A percentile compares a stretch with the other conserved stretches of the same genome.
Evolutionary conservation across 2,888 invertebrate species (phyloP).

Genomic region (Coremacera marginata): DNA sequence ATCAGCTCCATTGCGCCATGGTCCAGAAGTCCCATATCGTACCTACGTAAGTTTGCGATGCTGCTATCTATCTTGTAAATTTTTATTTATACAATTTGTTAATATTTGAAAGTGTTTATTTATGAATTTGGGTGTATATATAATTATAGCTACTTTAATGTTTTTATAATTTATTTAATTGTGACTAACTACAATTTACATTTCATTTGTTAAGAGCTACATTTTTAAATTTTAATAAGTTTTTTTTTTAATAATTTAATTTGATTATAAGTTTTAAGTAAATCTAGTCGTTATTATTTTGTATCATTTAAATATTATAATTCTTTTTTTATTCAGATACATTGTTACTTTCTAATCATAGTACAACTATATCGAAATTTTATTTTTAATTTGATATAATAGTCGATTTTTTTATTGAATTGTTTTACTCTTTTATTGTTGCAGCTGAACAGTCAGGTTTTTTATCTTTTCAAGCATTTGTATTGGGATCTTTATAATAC

Average conservation of each 20-base stretch:
- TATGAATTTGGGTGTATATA: background rate
- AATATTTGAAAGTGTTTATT: background rate
- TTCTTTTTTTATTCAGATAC: no score
- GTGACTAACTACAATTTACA: slow-evolving; percentile 50
- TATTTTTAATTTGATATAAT: no score
- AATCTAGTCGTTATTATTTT: slow-evolving; percentile 14
- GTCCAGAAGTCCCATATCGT: no score
- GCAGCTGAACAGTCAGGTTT: background rate
- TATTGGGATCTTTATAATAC: background rate
- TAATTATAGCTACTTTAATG: slow-evolving; percentile 4
- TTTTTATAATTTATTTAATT: slow-evolving; percentile 51
- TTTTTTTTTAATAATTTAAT: background rate
- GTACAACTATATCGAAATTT: no score
- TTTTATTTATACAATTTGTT: slow-evolving; percentile 17
- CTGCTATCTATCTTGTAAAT: background rate
- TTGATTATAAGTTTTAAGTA: background rate
- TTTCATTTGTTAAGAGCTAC: background rate
- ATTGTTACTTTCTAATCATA: no score
- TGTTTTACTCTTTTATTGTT: no score
- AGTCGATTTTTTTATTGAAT: no score
- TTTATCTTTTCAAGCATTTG: background rate
- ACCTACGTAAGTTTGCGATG: no score
- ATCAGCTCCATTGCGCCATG: no score
- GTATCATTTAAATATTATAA: background rate
- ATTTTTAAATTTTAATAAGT: slow-evolving; percentile 14